These are phyloP conservation scores for Drepana arcuata DNA, from an alignment of 1,140 invertebrate genomes.

Conservation along the genomic window DNA sequence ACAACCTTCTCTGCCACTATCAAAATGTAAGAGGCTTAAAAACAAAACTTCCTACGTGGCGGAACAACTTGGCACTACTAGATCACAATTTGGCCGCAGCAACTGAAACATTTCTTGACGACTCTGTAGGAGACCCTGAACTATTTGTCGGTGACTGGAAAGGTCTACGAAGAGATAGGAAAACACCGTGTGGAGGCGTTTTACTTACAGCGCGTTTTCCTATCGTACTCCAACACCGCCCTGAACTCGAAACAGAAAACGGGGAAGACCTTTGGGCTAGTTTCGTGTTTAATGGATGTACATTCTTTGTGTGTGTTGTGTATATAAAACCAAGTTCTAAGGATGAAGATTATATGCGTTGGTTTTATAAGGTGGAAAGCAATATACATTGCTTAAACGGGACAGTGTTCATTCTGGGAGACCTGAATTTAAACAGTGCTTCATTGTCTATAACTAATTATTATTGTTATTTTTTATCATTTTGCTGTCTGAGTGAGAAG, in stretches of 20 bases:
- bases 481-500: conserved; percentile 1
- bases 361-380: background rate
- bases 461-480: conserved; percentile 2
- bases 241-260: background rate
- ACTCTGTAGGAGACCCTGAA: background rate
- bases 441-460: background rate
- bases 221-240: background rate
- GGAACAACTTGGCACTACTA: background rate
- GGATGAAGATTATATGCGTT: background rate
- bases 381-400: background rate
- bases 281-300: background rate
- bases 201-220: background rate
- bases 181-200: background rate
- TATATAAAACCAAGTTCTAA: background rate
- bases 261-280: background rate
- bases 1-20: no score
- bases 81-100: conserved; percentile 1
- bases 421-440: conserved; percentile 4
- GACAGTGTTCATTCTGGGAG: background rate
- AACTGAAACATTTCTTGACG: conserved; percentile 3
- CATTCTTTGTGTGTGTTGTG: background rate
- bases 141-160: background rate
- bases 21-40: no score
- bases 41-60: conserved; percentile 1
- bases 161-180: conserved; percentile 4